Conservation (phyloP, 2,113 vertebrate species). For the Cryptotis parvus region DNA sequence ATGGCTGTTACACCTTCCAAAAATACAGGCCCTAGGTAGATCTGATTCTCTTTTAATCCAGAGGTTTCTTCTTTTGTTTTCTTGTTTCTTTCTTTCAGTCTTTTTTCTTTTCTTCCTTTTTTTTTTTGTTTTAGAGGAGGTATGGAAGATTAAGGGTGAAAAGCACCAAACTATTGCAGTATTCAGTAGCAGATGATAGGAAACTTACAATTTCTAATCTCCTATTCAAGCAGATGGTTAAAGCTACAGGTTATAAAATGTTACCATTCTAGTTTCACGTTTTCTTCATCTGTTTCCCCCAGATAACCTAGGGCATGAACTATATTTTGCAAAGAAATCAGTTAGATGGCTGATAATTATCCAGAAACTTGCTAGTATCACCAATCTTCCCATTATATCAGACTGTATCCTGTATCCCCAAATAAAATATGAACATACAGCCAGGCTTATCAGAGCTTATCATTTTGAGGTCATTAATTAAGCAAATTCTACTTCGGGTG, state of each 20-base stretch:
- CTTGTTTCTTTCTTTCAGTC: no score
- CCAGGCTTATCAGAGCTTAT: conserved; percentile 69
- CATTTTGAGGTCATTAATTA: conserved; percentile 79
- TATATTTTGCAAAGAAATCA: conserved; percentile 56
- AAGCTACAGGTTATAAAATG: conserved; percentile 14
- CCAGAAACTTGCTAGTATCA: conserved; percentile 67
- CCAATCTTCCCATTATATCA: conserved; percentile 60
- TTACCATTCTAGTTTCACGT: background rate
- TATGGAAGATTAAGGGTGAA: no score
- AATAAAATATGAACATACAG: conserved; percentile 74
- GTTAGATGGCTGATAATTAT: conserved; percentile 73
- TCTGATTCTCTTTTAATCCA: no score
- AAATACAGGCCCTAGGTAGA: no score
- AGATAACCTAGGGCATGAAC: conserved; percentile 54
- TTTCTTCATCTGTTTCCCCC: conserved; percentile 35
- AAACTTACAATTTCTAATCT: background rate
- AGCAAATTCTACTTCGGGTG: conserved; percentile 69
- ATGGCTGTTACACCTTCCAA: no score
- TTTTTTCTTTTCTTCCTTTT: no score
- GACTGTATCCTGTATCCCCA: conserved; percentile 53
- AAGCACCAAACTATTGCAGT: no score
- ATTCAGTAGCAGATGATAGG: no score
- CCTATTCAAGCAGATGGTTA: background rate
- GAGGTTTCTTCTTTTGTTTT: no score
- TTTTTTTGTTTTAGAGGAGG: no score